Conservation (phyloP, 2,113 vertebrate species). For the Gymnocephalus cernua region DNA sequence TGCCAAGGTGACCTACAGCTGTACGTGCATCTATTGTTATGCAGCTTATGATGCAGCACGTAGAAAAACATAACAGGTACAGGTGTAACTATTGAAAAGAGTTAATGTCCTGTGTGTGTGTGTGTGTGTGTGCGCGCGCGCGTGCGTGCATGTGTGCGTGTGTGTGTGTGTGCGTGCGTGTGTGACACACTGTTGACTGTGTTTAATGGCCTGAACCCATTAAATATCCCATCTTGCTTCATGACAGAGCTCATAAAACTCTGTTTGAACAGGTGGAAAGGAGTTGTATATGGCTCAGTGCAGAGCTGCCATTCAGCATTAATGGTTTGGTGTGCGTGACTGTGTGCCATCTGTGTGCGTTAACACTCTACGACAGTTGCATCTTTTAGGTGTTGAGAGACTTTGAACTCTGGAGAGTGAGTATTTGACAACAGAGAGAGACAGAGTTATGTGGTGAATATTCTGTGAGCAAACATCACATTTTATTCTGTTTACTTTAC, state of each 20-base stretch:
- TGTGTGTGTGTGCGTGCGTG: too few species aligned
- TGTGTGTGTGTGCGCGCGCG: neutral
- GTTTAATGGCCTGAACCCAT: conserved; percentile 14
- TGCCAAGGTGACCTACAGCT: conserved; percentile 62
- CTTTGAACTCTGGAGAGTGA: conserved; percentile 1
- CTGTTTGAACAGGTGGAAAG: conserved; percentile 18
- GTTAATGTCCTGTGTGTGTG: neutral
- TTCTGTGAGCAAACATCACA: conserved; percentile 35
- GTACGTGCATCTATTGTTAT: conserved; percentile 29
- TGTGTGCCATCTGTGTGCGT: neutral
- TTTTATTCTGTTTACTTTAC: conserved; percentile 22
- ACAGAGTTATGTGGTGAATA: conserved; percentile 1
- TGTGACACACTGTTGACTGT: too few species aligned
- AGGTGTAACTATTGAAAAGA: conserved; percentile 35
- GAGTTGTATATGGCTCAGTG: neutral
- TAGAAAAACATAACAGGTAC: conserved; percentile 27
- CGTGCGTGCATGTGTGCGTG: too few species aligned
- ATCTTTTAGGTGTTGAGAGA: neutral
- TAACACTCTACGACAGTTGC: neutral
- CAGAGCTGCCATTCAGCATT: conserved; percentile 20
- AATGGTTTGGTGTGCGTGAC: conserved; percentile 1
- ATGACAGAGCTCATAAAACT: conserved; percentile 40
- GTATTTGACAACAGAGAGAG: conserved; percentile 21
- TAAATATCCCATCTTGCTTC: conserved; percentile 10
- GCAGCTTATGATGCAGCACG: conserved; percentile 18